Percentiles rank a stretch among this genome's conserved stretches.
Evolutionary conservation across 2,113 vertebrate genomes (phyloP).

Genomic region (Otus sunia): DNA sequence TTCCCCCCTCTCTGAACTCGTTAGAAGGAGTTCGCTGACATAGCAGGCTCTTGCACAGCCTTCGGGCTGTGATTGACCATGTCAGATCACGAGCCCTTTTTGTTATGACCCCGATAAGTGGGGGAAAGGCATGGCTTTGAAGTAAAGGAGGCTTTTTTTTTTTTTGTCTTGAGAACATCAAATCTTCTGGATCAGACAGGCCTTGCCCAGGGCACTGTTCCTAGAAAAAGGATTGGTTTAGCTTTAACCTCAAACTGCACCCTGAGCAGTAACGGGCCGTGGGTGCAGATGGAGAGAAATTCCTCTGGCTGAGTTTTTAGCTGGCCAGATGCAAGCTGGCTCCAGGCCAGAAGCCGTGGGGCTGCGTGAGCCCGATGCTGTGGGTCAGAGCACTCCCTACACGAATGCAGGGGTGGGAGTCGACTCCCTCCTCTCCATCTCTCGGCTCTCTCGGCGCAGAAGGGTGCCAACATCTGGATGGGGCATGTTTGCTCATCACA

Average conservation of each 20-base stretch:
- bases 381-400: rapidly evolving
- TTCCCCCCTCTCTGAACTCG: background rate
- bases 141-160: background rate
- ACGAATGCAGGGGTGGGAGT: background rate
- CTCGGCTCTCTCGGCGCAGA: rapidly evolving
- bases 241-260: slow-evolving; percentile 27
- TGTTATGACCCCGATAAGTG: background rate
- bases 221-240: slow-evolving; percentile 37
- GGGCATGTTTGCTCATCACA: background rate
- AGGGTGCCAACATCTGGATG: background rate
- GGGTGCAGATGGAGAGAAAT: slow-evolving; percentile 5
- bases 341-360: background rate
- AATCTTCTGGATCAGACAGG: slow-evolving; percentile 21
- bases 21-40: background rate
- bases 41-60: background rate
- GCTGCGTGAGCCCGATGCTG: rapidly evolving
- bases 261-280: background rate
- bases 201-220: slow-evolving; percentile 38
- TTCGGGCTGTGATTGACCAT: background rate
- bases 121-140: background rate
- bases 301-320: background rate
- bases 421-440: rapidly evolving
- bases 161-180: background rate
- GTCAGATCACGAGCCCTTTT: background rate
- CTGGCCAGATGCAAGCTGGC: background rate